Evolutionary conservation across 2,113 vertebrate species (phyloP).

Genomic region (Ciconia maguari): DNA sequence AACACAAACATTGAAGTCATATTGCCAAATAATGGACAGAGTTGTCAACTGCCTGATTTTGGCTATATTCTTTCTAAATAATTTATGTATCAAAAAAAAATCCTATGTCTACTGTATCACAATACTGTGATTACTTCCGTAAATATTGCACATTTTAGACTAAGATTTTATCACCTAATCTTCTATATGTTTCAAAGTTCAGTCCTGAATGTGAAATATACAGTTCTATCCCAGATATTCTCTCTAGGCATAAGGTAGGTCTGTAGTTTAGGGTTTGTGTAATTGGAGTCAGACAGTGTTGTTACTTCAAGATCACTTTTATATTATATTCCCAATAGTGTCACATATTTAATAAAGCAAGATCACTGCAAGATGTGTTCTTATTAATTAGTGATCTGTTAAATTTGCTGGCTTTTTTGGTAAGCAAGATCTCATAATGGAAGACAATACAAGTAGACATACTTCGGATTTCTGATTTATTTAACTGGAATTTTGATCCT

Average conservation of each 20-base stretch:
- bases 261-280: conserved; percentile 42
- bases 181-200: neutral
- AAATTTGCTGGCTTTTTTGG: conserved; percentile 33
- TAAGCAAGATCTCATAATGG: conserved; percentile 11
- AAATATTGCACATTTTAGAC: conserved; percentile 20
- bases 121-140: neutral
- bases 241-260: neutral
- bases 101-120: neutral
- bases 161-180: neutral
- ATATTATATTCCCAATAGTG: conserved; percentile 32
- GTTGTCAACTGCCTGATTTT: neutral
- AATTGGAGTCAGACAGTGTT: neutral
- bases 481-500: neutral
- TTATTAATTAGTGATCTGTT: conserved; percentile 54
- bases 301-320: conserved; percentile 56
- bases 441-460: neutral
- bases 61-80: neutral
- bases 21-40: neutral
- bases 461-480: neutral
- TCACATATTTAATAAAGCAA: conserved; percentile 43
- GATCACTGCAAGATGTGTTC: neutral
- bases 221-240: neutral
- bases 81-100: neutral
- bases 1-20: neutral
- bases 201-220: neutral